Evolutionary conservation across 2,888 invertebrate genomes (phyloP).

Genomic region (Drosophila hawaiiensis): DNA sequence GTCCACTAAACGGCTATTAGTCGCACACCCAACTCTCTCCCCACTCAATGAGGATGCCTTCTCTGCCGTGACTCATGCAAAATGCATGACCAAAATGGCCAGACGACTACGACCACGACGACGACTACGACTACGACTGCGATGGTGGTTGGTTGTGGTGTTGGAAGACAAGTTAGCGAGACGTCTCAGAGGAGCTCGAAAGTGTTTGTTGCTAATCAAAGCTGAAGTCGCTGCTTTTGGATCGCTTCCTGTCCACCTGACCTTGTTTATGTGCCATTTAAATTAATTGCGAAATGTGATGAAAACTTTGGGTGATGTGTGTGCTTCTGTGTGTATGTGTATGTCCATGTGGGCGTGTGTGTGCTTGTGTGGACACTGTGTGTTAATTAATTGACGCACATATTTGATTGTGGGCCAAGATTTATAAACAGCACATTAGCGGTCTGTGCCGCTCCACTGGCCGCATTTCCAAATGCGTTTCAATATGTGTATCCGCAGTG

Average conservation of each 20-base stretch:
- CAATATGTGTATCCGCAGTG: slow-evolving; percentile 39
- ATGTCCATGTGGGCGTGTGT: slow-evolving; percentile 22
- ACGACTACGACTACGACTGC: not conserved
- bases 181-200: slow-evolving; percentile 66
- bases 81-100: slow-evolving; percentile 69
- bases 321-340: slow-evolving; percentile 9
- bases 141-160: not conserved
- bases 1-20: slow-evolving; percentile 78
- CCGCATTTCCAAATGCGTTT: slow-evolving; percentile 50
- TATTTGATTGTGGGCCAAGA: slow-evolving; percentile 70
- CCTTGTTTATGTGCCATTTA: slow-evolving; percentile 66
- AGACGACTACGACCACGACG: slow-evolving; percentile 28
- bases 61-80: slow-evolving; percentile 62
- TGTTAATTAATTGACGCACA: slow-evolving; percentile 71
- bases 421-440: slow-evolving; percentile 63
- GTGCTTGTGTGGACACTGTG: slow-evolving; percentile 1
- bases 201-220: slow-evolving; percentile 74
- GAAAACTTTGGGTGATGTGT: slow-evolving; percentile 61
- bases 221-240: slow-evolving; percentile 37
- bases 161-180: slow-evolving; percentile 69
- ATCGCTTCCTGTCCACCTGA: slow-evolving; percentile 22
- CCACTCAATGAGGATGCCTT: slow-evolving; percentile 23
- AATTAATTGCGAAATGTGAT: slow-evolving; percentile 76
- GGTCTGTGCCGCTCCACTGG: slow-evolving; percentile 39
- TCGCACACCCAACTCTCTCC: slow-evolving; percentile 17